Evolutionary conservation across 2,797 vertebrate genomes (phyloP).

Genomic region (Fratercula arctica): DNA sequence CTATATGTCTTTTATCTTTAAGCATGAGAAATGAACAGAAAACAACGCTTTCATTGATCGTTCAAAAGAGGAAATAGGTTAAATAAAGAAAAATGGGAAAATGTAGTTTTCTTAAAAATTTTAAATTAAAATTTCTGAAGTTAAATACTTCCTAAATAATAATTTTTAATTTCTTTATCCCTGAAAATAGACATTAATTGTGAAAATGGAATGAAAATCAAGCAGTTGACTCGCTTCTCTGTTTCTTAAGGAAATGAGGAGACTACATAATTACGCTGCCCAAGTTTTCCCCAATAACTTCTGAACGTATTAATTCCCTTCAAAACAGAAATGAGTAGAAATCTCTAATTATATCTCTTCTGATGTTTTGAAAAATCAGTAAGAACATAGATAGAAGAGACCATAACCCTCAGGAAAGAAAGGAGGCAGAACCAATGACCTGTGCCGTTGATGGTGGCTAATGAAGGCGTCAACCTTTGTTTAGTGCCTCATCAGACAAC

Average conservation of each 20-base stretch:
- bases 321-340: background rate
- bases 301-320: background rate
- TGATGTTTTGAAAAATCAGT: background rate
- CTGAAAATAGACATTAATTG: background rate
- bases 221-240: rapidly evolving
- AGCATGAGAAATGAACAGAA: background rate
- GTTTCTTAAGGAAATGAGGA: background rate
- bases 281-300: background rate
- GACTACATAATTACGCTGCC: background rate
- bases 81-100: background rate
- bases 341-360: background rate
- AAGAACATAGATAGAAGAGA: background rate
- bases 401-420: background rate
- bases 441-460: background rate
- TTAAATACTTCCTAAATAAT: background rate
- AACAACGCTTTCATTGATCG: background rate
- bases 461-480: background rate
- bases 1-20: background rate
- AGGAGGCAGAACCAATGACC: background rate
- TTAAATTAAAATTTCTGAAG: background rate
- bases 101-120: background rate
- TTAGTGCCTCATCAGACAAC: background rate
- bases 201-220: background rate
- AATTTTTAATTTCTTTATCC: background rate
- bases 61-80: background rate